Conservation (phyloP, 2,888 invertebrate species). For the Fissipunctia ypsillon region DNA sequence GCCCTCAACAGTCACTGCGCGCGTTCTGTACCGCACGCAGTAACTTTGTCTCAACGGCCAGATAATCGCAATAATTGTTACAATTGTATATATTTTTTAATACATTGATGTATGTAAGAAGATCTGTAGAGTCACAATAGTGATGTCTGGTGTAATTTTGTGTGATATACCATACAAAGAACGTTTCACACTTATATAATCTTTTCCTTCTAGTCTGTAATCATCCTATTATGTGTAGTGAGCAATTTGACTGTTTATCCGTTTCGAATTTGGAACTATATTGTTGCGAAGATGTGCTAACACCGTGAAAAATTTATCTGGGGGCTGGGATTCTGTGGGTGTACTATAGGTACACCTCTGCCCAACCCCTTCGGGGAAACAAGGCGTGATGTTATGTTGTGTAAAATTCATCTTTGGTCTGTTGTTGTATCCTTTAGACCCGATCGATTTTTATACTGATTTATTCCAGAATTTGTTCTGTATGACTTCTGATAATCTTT, state of each 20-base stretch:
- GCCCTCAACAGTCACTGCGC: conserved; percentile 30
- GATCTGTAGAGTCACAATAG: conserved; percentile 47
- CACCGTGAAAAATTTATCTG: no score
- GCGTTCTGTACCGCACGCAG: background rate
- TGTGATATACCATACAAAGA: conserved; percentile 70
- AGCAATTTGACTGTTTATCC: conserved; percentile 67
- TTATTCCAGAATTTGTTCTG: no score
- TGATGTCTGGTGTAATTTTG: conserved; percentile 64
- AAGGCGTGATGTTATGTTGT: no score
- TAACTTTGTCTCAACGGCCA: conserved; percentile 26
- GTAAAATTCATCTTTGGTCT: background rate
- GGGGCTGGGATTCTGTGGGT: no score
- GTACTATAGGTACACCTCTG: no score
- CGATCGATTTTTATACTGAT: background rate
- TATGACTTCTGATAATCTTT: no score
- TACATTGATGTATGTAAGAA: conserved; percentile 39
- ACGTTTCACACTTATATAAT: conserved; percentile 63
- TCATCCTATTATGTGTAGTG: conserved; percentile 63
- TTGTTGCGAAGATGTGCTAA: conserved; percentile 31
- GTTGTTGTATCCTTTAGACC: background rate
- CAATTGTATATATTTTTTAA: conserved; percentile 47
- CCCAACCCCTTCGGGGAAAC: no score
- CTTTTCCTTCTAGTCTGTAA: conserved; percentile 78
- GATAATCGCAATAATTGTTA: conserved; percentile 24
- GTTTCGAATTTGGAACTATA: conserved; percentile 37